Conservation (phyloP, 2,888 invertebrate genomes). For the Dasysyrphus albostriatus region DNA sequence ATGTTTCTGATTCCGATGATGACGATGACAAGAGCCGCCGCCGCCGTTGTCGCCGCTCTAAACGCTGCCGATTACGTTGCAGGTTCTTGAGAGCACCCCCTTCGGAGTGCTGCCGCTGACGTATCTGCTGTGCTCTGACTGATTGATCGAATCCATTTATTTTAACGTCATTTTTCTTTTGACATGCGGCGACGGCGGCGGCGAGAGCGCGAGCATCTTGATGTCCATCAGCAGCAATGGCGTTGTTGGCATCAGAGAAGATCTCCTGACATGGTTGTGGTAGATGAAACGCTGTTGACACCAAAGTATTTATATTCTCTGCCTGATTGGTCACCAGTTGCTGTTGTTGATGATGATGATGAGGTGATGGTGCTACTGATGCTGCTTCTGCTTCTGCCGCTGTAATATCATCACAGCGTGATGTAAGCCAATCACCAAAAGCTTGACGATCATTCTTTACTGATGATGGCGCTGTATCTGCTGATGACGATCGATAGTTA, state of each 20-base stretch:
- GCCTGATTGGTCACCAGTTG: constrained; percentile 31
- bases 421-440: constrained; percentile 53
- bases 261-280: constrained; percentile 47
- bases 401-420: constrained; percentile 51
- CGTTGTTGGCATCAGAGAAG: constrained; percentile 27
- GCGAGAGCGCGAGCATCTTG: constrained; percentile 56
- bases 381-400: background rate
- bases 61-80: constrained; percentile 18
- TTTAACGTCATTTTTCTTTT: constrained; percentile 80
- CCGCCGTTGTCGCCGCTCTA: background rate
- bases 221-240: constrained; percentile 38
- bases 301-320: constrained; percentile 63
- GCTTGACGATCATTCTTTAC: background rate
- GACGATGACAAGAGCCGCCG: constrained; percentile 55
- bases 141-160: constrained; percentile 82
- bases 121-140: constrained; percentile 77
- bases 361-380: constrained; percentile 14
- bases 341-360: constrained; percentile 13
- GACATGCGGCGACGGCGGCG: constrained; percentile 63
- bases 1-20: constrained; percentile 52
- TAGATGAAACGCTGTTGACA: constrained; percentile 57
- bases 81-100: constrained; percentile 37
- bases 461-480: background rate
- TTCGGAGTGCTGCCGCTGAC: constrained; percentile 35
- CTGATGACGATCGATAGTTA: constrained; percentile 14